phyloP scores from a whole-genome alignment of 2,797 vertebrate genomes.

The Tarsius wallacei region DNA sequence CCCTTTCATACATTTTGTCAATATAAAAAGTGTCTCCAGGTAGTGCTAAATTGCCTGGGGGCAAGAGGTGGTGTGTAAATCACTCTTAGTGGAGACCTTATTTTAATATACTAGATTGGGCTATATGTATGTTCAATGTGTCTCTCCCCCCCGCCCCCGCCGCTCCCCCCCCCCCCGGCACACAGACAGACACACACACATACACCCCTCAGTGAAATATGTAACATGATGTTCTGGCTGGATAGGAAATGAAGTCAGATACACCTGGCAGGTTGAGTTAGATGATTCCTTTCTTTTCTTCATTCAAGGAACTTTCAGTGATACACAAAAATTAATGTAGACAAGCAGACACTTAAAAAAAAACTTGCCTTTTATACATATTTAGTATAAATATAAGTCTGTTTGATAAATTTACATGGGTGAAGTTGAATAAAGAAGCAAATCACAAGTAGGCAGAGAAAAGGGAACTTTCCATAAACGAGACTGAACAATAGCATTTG shows the following conservation, averaged over 20 bases:
- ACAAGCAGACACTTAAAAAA: neutral
- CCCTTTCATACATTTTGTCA: neutral
- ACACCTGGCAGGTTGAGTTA: neutral
- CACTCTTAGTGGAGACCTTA: neutral
- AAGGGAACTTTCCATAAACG: neutral
- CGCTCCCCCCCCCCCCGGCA: neutral
- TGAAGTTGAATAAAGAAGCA: neutral
- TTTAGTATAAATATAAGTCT: neutral
- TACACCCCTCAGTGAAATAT: neutral
- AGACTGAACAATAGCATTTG: neutral
- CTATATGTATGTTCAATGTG: too few species aligned
- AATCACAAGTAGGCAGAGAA: neutral
- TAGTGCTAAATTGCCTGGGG: neutral
- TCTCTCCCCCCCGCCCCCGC: neutral
- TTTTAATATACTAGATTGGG: neutral
- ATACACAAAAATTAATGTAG: neutral
- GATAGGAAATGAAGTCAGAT: neutral
- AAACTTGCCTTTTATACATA: neutral
- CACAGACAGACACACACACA: neutral
- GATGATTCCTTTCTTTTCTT: neutral
- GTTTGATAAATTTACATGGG: neutral
- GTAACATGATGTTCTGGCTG: neutral
- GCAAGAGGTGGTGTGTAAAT: neutral
- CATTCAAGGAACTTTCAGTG: neutral
- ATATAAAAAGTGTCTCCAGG: neutral